Evolutionary conservation across 2,797 vertebrate species (phyloP).

Genomic region (Liparis tanakae): DNA sequence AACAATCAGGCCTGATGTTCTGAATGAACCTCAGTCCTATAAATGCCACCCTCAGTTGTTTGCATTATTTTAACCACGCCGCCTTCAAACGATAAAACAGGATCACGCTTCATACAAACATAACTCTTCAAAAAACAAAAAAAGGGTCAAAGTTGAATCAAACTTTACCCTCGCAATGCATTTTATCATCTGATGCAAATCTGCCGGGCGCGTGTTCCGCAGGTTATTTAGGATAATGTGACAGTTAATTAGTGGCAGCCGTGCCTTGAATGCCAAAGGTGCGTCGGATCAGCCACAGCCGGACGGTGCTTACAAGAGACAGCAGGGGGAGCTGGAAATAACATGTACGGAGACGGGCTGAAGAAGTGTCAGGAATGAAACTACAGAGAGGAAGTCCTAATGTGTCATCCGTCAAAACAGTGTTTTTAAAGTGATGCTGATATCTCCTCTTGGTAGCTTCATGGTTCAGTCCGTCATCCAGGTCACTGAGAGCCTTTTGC

Average conservation of each 20-base stretch:
- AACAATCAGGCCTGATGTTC: not conserved
- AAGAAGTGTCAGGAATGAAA: not conserved
- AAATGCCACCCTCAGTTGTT: not conserved
- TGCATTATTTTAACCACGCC: not conserved
- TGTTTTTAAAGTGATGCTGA: not conserved
- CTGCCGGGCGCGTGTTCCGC: not conserved
- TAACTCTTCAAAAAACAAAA: not conserved
- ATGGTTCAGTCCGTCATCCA: not conserved
- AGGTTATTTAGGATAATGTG: slow-evolving; percentile 30
- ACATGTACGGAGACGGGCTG: not conserved
- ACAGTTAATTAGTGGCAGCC: slow-evolving; percentile 44
- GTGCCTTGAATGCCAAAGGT: slow-evolving; percentile 26
- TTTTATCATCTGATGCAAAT: not conserved
- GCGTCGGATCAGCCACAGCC: slow-evolving; percentile 5
- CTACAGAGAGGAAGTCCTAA: not conserved
- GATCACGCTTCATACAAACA: not conserved
- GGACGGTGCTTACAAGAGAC: slow-evolving; percentile 25
- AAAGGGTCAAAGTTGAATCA: not conserved
- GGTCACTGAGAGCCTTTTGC: not conserved
- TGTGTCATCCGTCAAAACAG: not conserved
- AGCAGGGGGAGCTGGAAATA: slow-evolving; percentile 58
- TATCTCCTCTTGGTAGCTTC: not conserved
- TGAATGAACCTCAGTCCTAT: not conserved
- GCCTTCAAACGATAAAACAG: no score
- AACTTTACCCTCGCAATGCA: not conserved